A percentile compares a stretch with the other conserved stretches of the same genome.
phyloP scores from a whole-genome alignment of 1,140 invertebrate genomes.

The Oryctes rhinoceros region DNA sequence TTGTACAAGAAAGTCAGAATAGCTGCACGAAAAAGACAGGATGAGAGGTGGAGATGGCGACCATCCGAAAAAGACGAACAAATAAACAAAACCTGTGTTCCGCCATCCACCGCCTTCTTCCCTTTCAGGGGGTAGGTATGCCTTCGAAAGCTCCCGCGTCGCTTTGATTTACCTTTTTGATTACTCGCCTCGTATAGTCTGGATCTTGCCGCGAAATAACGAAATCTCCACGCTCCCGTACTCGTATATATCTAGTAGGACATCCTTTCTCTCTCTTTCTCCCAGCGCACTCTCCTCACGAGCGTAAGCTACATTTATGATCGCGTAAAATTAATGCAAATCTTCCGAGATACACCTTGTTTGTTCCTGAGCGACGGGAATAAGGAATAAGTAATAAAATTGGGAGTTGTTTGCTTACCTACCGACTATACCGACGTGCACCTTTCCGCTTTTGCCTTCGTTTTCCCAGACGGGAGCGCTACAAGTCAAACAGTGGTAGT shows the following conservation, averaged over 20 bases:
- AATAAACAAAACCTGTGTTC: constrained; percentile 50
- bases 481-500: constrained; percentile 27
- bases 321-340: constrained; percentile 58
- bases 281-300: background rate
- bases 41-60: background rate
- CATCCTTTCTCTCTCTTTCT: background rate
- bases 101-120: background rate
- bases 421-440: background rate
- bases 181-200: constrained; percentile 43
- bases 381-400: constrained; percentile 57
- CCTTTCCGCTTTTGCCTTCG: constrained; percentile 1
- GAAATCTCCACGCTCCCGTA: background rate
- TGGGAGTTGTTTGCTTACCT: constrained; percentile 54
- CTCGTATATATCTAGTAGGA: background rate
- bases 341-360: constrained; percentile 57
- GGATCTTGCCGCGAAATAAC: constrained; percentile 7
- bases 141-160: constrained; percentile 11
- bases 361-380: constrained; percentile 47
- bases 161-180: constrained; percentile 53
- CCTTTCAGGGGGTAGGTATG: background rate
- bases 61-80: constrained; percentile 44
- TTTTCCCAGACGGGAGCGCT: background rate
- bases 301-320: constrained; percentile 52
- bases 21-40: background rate
- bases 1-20: background rate